Conservation (phyloP, 2,797 vertebrate genomes). For the Calcarius lapponicus region DNA sequence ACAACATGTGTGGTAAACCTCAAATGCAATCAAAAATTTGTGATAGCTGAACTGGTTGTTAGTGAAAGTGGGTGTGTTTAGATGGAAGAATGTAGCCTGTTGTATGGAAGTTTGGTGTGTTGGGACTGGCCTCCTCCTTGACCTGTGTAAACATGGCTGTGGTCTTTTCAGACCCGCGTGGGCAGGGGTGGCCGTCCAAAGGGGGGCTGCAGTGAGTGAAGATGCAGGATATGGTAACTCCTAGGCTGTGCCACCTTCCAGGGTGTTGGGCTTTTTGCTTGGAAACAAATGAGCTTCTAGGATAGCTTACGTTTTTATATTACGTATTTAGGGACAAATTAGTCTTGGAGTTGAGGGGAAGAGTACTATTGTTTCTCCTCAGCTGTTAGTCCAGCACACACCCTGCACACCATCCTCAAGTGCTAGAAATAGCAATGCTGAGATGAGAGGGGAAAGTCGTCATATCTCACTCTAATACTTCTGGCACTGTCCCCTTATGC, state of each 20-base stretch:
- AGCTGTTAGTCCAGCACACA: not conserved
- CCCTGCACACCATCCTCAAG: not conserved
- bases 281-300: not conserved
- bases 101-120: not conserved
- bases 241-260: not conserved
- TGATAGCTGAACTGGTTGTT: not conserved
- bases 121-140: constrained; percentile 2
- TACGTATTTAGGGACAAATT: not conserved
- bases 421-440: not conserved
- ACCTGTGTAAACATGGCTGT: not conserved
- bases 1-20: not conserved
- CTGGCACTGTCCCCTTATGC: not conserved
- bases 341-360: not conserved
- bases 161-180: not conserved
- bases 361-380: not conserved
- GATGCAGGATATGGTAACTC: not conserved
- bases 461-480: not conserved
- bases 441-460: not conserved
- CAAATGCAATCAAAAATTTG: not conserved
- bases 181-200: not conserved
- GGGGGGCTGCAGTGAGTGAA: not conserved
- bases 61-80: not conserved
- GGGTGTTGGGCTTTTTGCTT: accelerated
- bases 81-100: constrained; percentile 8
- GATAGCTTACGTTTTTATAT: not conserved